Evolutionary conservation across 1,140 invertebrate species (phyloP).

Genomic region (Oedothorax gibbosus): DNA sequence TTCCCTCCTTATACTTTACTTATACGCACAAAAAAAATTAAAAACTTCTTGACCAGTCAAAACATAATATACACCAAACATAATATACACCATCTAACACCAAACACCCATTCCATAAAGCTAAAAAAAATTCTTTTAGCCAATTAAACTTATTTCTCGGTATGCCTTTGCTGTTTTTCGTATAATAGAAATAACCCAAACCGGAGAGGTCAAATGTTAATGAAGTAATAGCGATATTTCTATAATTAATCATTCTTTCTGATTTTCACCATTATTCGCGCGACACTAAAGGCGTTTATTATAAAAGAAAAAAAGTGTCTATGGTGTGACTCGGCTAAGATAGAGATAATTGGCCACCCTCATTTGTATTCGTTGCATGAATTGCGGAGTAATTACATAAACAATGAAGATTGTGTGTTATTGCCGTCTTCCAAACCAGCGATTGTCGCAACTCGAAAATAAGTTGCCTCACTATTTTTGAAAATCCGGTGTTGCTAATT

Average conservation of each 20-base stretch:
- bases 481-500: constrained; percentile 37
- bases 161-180: constrained; percentile 18
- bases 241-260: constrained; percentile 60
- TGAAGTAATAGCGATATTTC: constrained; percentile 60
- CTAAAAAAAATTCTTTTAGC: constrained; percentile 39
- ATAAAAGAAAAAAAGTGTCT: constrained; percentile 34
- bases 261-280: constrained; percentile 55
- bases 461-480: neutral
- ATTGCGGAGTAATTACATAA: constrained; percentile 49
- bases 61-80: too few relatives aligned
- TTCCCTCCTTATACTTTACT: too few relatives aligned
- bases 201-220: constrained; percentile 53
- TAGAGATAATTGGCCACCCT: constrained; percentile 48
- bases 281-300: constrained; percentile 59
- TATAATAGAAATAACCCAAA: constrained; percentile 19
- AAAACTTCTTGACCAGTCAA: too few relatives aligned
- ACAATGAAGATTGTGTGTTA: constrained; percentile 57
- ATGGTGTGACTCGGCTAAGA: constrained; percentile 34
- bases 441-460: constrained; percentile 25
- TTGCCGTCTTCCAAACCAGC: constrained; percentile 27
- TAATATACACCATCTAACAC: too few relatives aligned
- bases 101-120: neutral
- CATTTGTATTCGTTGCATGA: constrained; percentile 54
- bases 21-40: too few relatives aligned
- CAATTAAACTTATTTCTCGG: constrained; percentile 49